These are phyloP conservation scores for Drosophila emarginata DNA, from an alignment of 2,888 invertebrate genomes.

Conservation along the genomic window DNA sequence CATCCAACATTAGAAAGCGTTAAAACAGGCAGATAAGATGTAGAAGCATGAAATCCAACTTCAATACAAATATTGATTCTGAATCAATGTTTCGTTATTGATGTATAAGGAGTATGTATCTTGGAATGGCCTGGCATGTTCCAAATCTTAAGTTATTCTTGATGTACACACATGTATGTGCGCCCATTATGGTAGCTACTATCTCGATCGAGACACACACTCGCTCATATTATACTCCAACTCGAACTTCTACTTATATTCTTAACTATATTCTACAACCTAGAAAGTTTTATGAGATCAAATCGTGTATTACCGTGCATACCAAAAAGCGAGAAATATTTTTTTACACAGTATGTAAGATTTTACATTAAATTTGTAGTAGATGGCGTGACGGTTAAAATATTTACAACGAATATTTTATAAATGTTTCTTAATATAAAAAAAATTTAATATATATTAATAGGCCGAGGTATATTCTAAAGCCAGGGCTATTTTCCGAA, in stretches of 20 bases:
- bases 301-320: conserved; percentile 17
- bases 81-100: neutral
- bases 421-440: conserved; percentile 58
- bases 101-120: neutral
- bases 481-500: conserved; percentile 1
- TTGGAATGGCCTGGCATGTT: neutral
- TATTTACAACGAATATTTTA: conserved; percentile 75
- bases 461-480: neutral
- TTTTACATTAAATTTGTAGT: conserved; percentile 52
- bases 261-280: conserved; percentile 9
- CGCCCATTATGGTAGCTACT: neutral
- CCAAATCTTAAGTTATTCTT: neutral
- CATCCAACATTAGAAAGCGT: neutral
- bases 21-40: neutral
- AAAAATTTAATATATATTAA: conserved; percentile 11
- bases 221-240: conserved; percentile 4
- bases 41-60: too few species aligned
- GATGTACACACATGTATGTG: neutral
- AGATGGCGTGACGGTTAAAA: conserved; percentile 43
- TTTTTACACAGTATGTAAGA: conserved; percentile 62
- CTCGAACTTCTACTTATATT: conserved; percentile 9
- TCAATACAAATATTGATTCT: neutral
- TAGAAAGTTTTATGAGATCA: conserved; percentile 19
- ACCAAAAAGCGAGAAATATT: conserved; percentile 46
- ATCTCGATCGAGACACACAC: neutral